Evolutionary conservation across 2,113 vertebrate genomes (phyloP), one percentile per base, ranked within the genome.

Genomic region (Pelecanus crispus): DNA sequence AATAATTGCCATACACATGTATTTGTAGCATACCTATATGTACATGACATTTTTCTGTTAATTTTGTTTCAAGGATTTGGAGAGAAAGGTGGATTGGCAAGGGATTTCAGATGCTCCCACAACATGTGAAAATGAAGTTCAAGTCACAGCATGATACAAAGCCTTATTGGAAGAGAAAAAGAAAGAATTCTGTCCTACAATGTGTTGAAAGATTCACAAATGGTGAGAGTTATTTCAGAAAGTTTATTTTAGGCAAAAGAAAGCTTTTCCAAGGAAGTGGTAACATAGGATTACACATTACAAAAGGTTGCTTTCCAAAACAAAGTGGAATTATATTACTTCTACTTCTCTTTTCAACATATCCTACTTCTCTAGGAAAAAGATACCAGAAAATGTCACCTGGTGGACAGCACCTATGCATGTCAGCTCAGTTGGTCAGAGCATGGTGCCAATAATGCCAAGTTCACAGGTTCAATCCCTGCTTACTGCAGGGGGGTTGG

Each of bases 151-250:
- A 34, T 45, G 58, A 52, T 72, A 81, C 77, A 95, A 87, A 85
- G 78, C 52, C 79, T 87, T 87, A 92, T 10, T 91, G 94, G 81
- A 89, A 71, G 44, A 93, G 82, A 86, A 89, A 79, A 89, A 71
- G 72, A 63, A 93, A 63, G 38, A 93, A 55, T 49, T 67, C 80
- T 78, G 40, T 65, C 94, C 68, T 81, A 71, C 75, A 47, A 91
- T 15, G 72, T 93, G 94, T 91, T 94, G 95, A 96, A 94, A 96
- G 86, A 82, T 95, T 90, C 82, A 72, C 91, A 92, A 96, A 95
- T 88, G 92, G 92, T 78, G 68, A 86, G 71, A 93, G 83, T 71
- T 91, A 92, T 92, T 96, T 95, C 77, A 84, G 90, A 93, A 90
- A 89, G 66, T 86, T 92, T 92, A 93, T 96, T 96, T 95, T 93